Evolutionary conservation across 2,113 vertebrate species (phyloP).

Genomic region (Emydura subglobosa): DNA sequence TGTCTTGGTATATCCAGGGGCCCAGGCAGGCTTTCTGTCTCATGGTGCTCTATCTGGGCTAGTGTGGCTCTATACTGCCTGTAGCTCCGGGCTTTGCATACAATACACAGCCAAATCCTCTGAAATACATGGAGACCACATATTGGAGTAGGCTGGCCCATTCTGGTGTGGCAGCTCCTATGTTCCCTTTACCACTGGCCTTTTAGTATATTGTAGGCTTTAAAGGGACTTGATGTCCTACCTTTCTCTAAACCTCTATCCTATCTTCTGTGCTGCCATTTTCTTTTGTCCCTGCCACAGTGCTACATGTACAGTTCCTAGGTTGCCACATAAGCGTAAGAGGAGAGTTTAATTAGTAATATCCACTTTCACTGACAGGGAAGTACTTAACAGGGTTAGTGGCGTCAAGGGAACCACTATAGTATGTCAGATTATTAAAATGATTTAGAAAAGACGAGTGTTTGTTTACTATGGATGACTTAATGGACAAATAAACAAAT

Average conservation of each 20-base stretch:
- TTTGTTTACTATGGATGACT: no score
- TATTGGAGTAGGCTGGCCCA: no score
- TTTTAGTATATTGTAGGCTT: neutral
- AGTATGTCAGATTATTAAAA: no score
- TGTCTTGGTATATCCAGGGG: neutral
- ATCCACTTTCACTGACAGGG: no score
- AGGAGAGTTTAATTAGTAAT: neutral
- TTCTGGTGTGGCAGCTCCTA: no score
- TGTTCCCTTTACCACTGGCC: no score
- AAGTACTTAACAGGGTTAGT: no score
- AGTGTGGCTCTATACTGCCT: neutral
- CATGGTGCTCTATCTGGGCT: no score
- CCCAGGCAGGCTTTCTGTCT: neutral
- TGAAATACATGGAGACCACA: no score
- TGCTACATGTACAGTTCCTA: neutral
- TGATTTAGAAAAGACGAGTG: no score
- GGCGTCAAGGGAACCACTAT: no score
- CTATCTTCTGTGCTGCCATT: neutral
- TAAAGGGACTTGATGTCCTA: neutral
- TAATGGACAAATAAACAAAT: no score
- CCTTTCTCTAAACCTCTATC: neutral
- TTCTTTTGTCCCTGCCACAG: neutral
- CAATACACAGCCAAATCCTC: neutral
- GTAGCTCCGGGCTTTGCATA: neutral
- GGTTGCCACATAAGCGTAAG: neutral